These are phyloP conservation scores for Eubasilissa splendida DNA, from an alignment of 2,888 invertebrate species.

Conservation along the genomic window DNA sequence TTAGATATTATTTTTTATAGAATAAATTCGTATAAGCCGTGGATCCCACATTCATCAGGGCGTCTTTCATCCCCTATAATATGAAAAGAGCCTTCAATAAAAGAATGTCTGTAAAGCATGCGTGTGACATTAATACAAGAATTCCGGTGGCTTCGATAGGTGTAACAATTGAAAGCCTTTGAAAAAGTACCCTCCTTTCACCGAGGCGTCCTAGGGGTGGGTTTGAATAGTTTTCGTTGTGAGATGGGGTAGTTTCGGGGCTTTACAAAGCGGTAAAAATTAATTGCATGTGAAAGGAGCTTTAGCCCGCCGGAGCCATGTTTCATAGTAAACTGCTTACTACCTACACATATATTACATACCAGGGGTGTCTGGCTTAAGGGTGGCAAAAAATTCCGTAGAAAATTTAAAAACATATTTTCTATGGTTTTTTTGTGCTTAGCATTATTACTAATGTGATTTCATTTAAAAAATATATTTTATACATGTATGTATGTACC, in stretches of 20 bases:
- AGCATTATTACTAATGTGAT: too few species aligned
- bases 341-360: background rate
- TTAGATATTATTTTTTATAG: too few species aligned
- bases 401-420: too few species aligned
- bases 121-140: constrained; percentile 23
- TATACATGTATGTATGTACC: too few species aligned
- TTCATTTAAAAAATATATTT: too few species aligned
- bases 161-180: constrained; percentile 13
- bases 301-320: constrained; percentile 16
- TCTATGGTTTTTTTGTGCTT: too few species aligned
- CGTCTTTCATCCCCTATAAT: background rate
- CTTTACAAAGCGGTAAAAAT: constrained; percentile 56
- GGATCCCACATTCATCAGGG: background rate
- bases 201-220: constrained; percentile 9
- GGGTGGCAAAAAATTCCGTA: too few species aligned
- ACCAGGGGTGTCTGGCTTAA: too few species aligned
- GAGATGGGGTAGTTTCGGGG: constrained; percentile 31
- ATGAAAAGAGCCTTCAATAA: background rate
- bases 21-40: too few species aligned
- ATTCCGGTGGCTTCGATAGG: background rate
- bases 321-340: constrained; percentile 6
- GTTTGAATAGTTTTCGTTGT: background rate
- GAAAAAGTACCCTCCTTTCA: background rate
- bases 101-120: constrained; percentile 19
- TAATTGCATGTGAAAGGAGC: constrained; percentile 53